Percentiles rank a stretch among this genome's conserved stretches.
phyloP scores from a whole-genome alignment of 2,888 invertebrate species.

The Nowickia ferox region DNA sequence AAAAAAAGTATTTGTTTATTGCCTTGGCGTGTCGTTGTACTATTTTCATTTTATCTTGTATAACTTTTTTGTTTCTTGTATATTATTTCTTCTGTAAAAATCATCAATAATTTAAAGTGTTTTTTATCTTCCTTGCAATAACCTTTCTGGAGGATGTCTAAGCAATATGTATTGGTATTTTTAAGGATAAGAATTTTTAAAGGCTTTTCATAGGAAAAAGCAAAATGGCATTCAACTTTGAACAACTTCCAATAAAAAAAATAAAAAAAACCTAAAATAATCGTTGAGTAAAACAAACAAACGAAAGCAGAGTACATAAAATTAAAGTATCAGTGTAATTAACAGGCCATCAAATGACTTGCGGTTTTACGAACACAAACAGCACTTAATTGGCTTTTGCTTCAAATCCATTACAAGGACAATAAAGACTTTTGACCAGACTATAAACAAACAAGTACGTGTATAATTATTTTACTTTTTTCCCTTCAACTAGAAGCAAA shows the following conservation, averaged over 20 bases:
- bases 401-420: constrained; percentile 8
- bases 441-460: constrained; percentile 30
- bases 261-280: constrained; percentile 28
- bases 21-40: neutral
- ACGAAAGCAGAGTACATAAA: neutral
- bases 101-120: neutral
- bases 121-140: neutral
- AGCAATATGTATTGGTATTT: neutral
- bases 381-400: constrained; percentile 6
- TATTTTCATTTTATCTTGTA: neutral
- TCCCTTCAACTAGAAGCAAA: neutral
- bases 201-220: no score
- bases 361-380: constrained; percentile 28
- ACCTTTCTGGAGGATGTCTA: neutral
- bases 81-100: neutral
- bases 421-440: constrained; percentile 56
- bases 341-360: constrained; percentile 46
- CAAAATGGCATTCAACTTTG: no score
- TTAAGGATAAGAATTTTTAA: neutral
- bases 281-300: neutral
- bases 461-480: neutral
- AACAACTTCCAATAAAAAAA: neutral
- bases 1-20: neutral
- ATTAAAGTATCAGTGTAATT: constrained; percentile 49
- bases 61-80: neutral